phyloP scores from a whole-genome alignment of 1,140 invertebrate genomes.

The Whitmania pigra region DNA sequence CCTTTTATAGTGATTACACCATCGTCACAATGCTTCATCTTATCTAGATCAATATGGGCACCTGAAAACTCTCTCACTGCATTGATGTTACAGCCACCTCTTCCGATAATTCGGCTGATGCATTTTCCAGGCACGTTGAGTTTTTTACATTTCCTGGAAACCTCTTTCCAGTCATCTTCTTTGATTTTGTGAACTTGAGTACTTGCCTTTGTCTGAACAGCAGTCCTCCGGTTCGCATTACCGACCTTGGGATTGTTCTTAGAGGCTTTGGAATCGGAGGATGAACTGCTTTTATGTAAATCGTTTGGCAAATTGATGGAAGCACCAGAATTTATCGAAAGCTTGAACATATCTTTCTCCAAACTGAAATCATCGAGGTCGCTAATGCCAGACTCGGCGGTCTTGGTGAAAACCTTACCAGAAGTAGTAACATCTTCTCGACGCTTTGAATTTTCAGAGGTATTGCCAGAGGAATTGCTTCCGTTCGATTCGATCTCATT shows the following conservation, averaged over 20 bases:
- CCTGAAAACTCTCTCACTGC: conserved; percentile 86
- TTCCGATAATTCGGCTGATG: conserved; percentile 85
- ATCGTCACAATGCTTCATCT: conserved; percentile 82
- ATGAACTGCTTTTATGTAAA: not conserved
- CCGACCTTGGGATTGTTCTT: not conserved
- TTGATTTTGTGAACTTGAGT: conserved; percentile 36
- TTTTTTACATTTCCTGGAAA: conserved; percentile 56
- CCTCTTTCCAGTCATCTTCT: conserved; percentile 94
- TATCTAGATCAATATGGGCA: conserved; percentile 93
- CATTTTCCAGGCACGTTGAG: conserved; percentile 69
- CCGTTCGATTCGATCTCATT: no score
- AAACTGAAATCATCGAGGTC: conserved; percentile 39
- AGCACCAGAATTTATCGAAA: not conserved
- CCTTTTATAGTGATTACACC: conserved; percentile 86
- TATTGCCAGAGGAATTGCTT: no score
- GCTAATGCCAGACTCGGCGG: conserved; percentile 31
- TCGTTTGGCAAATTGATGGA: not conserved
- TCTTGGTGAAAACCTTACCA: not conserved
- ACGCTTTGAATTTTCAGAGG: no score
- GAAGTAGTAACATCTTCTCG: no score
- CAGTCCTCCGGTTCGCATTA: not conserved
- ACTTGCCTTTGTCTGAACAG: not conserved
- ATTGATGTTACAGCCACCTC: conserved; percentile 90
- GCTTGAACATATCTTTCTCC: conserved; percentile 24
- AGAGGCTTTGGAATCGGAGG: not conserved